These are phyloP conservation scores for Aphaenogaster rudis DNA, from an alignment of 1,140 invertebrate genomes.

Conservation along the genomic window DNA sequence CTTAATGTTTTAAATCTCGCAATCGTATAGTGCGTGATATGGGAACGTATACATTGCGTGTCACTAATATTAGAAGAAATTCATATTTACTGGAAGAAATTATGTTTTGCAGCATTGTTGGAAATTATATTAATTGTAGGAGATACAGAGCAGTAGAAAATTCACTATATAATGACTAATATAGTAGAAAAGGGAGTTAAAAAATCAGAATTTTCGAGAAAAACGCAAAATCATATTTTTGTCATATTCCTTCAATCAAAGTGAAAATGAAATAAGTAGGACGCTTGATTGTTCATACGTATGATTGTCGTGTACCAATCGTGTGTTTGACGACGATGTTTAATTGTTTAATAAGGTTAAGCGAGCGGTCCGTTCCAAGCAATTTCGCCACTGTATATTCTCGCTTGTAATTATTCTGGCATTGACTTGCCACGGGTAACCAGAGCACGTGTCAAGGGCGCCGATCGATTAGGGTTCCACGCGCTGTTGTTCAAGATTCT, in stretches of 20 bases:
- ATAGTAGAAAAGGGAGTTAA: background rate
- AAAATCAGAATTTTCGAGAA: background rate
- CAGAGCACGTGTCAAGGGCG: conserved; percentile 72
- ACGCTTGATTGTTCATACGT: background rate
- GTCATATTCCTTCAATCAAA: background rate
- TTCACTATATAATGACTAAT: background rate
- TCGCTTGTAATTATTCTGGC: conserved; percentile 63
- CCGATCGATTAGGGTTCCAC: conserved; percentile 65
- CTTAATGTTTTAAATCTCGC: background rate
- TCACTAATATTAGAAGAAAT: conserved; percentile 21
- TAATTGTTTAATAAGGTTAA: conserved; percentile 51
- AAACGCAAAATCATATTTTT: conserved; percentile 24
- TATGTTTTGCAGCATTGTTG: background rate
- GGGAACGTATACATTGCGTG: background rate
- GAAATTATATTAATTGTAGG: background rate
- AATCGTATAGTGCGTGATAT: background rate
- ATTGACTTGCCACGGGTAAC: conserved; percentile 67
- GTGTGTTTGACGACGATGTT: background rate
- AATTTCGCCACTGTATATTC: conserved; percentile 56
- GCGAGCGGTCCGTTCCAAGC: background rate
- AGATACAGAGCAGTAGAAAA: background rate
- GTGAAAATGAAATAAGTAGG: conserved; percentile 14
- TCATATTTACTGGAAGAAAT: background rate
- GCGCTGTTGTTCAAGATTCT: conserved; percentile 47
- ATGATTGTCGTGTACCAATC: background rate